Percentiles rank a stretch among this genome's conserved stretches.
These are phyloP conservation scores for Tolmerus cingulatus DNA, from an alignment of 2,888 invertebrate species.

Conservation along the genomic window DNA sequence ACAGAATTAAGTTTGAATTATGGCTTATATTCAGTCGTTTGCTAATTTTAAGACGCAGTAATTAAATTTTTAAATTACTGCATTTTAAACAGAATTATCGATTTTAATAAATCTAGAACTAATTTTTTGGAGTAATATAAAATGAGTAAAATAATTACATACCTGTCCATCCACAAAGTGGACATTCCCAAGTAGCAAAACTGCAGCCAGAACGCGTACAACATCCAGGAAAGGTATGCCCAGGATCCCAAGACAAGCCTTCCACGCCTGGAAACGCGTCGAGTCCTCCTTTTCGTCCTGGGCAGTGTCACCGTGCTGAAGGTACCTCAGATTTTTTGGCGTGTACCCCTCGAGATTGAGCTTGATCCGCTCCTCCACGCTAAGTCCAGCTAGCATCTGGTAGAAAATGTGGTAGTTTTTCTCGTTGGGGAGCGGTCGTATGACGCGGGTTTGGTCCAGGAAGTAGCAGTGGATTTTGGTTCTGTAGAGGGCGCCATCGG, in stretches of 20 bases:
- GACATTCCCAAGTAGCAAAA: conserved; percentile 90
- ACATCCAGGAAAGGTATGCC: conserved; percentile 95
- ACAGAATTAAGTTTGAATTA: too few relatives aligned
- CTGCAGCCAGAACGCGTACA: conserved; percentile 88
- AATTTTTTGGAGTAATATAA: too few relatives aligned
- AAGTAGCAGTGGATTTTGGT: conserved; percentile 97
- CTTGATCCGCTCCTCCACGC: conserved; percentile 84
- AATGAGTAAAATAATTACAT: conserved; percentile 56
- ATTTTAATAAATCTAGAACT: too few relatives aligned
- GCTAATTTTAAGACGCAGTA: too few relatives aligned
- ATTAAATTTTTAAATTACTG: too few relatives aligned
- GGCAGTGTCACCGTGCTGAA: conserved; percentile 76
- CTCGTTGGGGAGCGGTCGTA: conserved; percentile 83
- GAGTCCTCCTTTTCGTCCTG: conserved; percentile 79
- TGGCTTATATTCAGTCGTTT: too few relatives aligned
- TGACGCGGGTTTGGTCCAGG: conserved; percentile 91
- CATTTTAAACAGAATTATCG: too few relatives aligned
- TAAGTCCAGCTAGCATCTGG: conserved; percentile 90
- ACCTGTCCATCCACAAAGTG: conserved; percentile 82
- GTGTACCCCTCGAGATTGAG: conserved; percentile 88
- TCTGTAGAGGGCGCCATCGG: conserved; percentile 91
- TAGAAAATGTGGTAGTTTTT: conserved; percentile 98
- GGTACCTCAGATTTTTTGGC: conserved; percentile 81
- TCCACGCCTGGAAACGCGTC: conserved; percentile 88
- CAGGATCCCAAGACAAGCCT: conserved; percentile 85